Evolutionary conservation across 2,113 vertebrate species (phyloP).

Genomic region (Emydura subglobosa): DNA sequence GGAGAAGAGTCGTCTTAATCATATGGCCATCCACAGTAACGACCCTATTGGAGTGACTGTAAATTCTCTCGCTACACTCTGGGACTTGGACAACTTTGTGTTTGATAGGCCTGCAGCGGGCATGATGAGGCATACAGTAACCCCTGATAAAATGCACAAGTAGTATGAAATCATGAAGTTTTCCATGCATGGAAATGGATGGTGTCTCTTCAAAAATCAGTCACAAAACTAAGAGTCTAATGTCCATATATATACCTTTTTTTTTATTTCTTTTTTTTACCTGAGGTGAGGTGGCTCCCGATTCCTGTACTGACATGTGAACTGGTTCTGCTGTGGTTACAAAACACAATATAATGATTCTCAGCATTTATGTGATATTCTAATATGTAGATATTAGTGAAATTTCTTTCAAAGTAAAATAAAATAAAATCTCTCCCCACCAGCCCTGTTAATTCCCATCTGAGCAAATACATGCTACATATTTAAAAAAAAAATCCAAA

Average conservation of each 20-base stretch:
- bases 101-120: background rate
- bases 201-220: background rate
- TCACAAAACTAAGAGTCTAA: background rate
- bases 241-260: background rate
- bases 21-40: background rate
- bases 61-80: background rate
- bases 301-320: conserved; percentile 76
- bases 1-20: background rate
- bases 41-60: background rate
- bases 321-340: conserved; percentile 55
- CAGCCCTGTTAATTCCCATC: background rate
- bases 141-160: background rate
- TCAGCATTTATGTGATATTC: background rate
- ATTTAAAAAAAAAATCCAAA: background rate
- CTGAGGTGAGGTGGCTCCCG: conserved; percentile 34
- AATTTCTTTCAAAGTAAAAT: background rate
- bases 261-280: conserved; percentile 39
- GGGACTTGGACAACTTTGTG: background rate
- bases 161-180: background rate
- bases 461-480: background rate
- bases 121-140: background rate
- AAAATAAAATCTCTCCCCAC: background rate
- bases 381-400: background rate
- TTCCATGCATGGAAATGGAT: background rate
- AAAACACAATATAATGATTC: conserved; percentile 4